These are phyloP conservation scores for Philereme vetulata DNA, from an alignment of 2,888 invertebrate genomes.

Conservation along the genomic window DNA sequence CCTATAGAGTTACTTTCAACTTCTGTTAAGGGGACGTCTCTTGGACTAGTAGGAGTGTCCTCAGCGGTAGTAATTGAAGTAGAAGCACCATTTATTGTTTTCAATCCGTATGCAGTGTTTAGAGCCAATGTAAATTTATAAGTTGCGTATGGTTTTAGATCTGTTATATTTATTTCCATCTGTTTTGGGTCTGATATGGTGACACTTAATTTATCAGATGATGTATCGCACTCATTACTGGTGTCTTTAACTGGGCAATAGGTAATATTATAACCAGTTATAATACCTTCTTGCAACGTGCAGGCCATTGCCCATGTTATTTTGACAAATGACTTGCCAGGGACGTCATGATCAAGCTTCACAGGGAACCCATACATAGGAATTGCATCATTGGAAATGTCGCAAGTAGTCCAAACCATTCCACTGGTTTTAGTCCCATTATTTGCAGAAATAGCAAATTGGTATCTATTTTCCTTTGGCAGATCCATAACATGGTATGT, in stretches of 20 bases:
- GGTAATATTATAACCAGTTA: slow-evolving; percentile 89
- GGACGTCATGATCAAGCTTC: slow-evolving; percentile 61
- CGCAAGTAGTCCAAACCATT: slow-evolving; percentile 93
- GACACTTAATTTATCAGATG: slow-evolving; percentile 59
- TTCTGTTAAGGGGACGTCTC: slow-evolving; percentile 82
- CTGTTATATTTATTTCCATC: slow-evolving; percentile 82
- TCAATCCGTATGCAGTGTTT: slow-evolving; percentile 69
- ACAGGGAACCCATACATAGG: slow-evolving; percentile 83
- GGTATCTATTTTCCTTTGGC: slow-evolving; percentile 84
- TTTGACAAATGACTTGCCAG: slow-evolving; percentile 68
- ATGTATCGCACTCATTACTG: slow-evolving; percentile 81
- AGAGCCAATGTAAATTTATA: slow-evolving; percentile 89
- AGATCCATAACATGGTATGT: slow-evolving; percentile 85
- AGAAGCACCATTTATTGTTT: slow-evolving; percentile 78
- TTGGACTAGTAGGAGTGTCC: slow-evolving; percentile 85
- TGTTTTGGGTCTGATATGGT: slow-evolving; percentile 72
- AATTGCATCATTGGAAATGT: slow-evolving; percentile 73
- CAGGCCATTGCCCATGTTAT: slow-evolving; percentile 92
- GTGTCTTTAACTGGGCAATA: slow-evolving; percentile 87
- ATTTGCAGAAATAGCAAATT: slow-evolving; percentile 93
- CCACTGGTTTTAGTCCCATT: slow-evolving; percentile 88
- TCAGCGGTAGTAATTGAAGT: slow-evolving; percentile 87
- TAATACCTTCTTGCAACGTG: slow-evolving; percentile 87
- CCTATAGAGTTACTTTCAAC: slow-evolving; percentile 86
- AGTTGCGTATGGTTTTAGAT: slow-evolving; percentile 88